Evolutionary conservation across 1,140 invertebrate species (phyloP), one percentile per base, ranked within the genome.

Genomic region (Drosophila miranda): DNA sequence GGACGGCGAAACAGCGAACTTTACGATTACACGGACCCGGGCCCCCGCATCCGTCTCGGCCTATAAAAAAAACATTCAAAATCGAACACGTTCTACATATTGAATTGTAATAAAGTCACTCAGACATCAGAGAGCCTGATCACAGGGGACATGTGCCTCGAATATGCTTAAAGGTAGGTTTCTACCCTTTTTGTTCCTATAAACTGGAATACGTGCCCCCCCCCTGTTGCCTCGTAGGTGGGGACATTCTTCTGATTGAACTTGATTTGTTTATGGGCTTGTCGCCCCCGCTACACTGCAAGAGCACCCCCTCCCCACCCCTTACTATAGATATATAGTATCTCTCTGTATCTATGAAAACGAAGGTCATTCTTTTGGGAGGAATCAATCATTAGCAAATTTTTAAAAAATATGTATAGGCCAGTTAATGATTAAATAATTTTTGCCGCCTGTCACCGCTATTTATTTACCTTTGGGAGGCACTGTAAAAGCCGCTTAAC

Each of bases 31-130:
- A 69, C 43, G 63, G 4, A 11, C 34, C 34, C 4, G 34, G 41
- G 19, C 19, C 19, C 16, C 16, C 16, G 16, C 16, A 16, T 16
- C 16, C 16, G 16, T 16, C 16, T 16, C 16, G 16, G 16, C 16
- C 23, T 23, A 23, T 23, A 26, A 26, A 68, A 69, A 69, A 56
- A 57, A 55, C 51, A 74, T 63, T 74, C 34, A 72, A 57, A 74
- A 74, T 74, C 70, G 59, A 74, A 72, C 69, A 62, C 69, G 69
- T 72, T 72, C 57, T 73, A 72, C 69, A 72, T 72, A 72, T 62
- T 72, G 69, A 72, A 72, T 72, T 62, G 49, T 69, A 69, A 66
- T 52, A 68, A 69, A 68, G 66, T 68, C 63, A 56, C 50, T 11
- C 30, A 42, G 61, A 49, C 63, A 69, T 68, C 26, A 54, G 16